Evolutionary conservation across 2,797 vertebrate genomes (phyloP).

Genomic region (Amniataba percoides): DNA sequence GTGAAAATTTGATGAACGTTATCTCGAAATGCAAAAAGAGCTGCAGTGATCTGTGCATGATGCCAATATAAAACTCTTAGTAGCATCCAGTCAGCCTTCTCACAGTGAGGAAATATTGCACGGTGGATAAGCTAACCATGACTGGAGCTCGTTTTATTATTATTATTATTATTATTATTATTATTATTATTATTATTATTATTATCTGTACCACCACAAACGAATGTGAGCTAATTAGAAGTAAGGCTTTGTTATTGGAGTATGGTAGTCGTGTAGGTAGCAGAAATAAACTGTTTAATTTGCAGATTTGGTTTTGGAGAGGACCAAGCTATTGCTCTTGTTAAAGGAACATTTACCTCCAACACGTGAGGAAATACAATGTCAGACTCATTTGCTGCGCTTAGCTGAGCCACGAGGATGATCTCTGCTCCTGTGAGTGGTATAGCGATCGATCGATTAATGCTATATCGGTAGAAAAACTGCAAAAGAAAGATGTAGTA

Average conservation of each 20-base stretch:
- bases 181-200: not conserved
- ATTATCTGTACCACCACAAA: not conserved
- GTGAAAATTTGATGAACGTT: not conserved
- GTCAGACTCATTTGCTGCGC: not conserved
- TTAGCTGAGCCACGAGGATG: not conserved
- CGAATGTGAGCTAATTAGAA: not conserved
- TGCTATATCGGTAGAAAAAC: conserved; percentile 16
- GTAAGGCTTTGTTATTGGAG: not conserved
- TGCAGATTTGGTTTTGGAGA: not conserved
- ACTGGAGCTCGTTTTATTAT: not conserved
- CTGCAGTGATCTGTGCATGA: too few relatives aligned
- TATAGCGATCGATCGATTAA: conserved; percentile 10
- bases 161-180: too few relatives aligned
- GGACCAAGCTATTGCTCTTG: too few relatives aligned
- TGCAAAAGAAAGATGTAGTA: not conserved
- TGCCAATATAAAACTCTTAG: too few relatives aligned
- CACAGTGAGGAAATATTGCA: too few relatives aligned
- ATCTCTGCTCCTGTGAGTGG: not conserved
- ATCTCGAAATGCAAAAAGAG: not conserved
- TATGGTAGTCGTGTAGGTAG: not conserved
- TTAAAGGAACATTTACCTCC: not conserved
- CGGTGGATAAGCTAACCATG: not conserved
- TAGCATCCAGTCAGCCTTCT: too few relatives aligned
- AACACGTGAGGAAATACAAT: not conserved
- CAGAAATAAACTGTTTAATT: not conserved